Evolutionary conservation across 2,888 invertebrate genomes (phyloP).

Genomic region (Netelia inedita): DNA sequence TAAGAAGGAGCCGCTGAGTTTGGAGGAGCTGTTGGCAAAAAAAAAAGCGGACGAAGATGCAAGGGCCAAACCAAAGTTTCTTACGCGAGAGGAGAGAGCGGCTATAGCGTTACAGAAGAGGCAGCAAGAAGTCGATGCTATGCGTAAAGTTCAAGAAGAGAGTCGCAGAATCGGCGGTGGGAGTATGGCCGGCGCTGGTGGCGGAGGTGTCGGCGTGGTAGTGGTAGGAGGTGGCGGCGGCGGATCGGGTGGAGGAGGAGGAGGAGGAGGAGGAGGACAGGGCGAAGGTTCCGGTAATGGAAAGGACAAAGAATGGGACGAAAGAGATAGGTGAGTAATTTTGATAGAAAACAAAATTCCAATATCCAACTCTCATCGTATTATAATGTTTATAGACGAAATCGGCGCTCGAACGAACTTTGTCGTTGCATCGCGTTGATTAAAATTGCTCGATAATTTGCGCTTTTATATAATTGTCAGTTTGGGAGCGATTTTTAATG

Average conservation of each 20-base stretch:
- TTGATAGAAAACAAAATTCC: background rate
- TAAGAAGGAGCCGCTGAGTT: slow-evolving; percentile 95
- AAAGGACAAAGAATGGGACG: slow-evolving; percentile 85
- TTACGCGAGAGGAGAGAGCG: slow-evolving; percentile 98
- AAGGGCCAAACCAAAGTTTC: slow-evolving; percentile 97
- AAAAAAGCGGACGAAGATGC: slow-evolving; percentile 98
- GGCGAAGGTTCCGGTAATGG: slow-evolving; percentile 80
- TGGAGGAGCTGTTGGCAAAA: slow-evolving; percentile 97
- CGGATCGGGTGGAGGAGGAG: slow-evolving; percentile 58
- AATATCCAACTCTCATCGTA: too few relatives aligned
- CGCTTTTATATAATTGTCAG: background rate
- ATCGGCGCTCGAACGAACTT: too few relatives aligned
- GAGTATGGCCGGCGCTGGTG: too few relatives aligned
- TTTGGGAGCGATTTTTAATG: too few relatives aligned
- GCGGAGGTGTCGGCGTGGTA: too few relatives aligned
- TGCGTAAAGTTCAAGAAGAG: slow-evolving; percentile 90
- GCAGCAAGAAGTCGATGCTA: slow-evolving; percentile 94
- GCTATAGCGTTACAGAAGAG: slow-evolving; percentile 95
- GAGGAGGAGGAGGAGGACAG: slow-evolving; percentile 55
- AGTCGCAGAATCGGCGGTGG: slow-evolving; percentile 83
- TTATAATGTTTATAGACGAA: too few relatives aligned
- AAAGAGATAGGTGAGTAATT: slow-evolving; percentile 80
- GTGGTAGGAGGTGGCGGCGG: slow-evolving; percentile 34
- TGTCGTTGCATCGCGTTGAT: too few relatives aligned
- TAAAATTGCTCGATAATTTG: too few relatives aligned